Percentiles rank a stretch among this genome's conserved stretches.
These are phyloP conservation scores for Porites lutea DNA, from an alignment of 64 coral and sea anemone genomes.

Conservation along the genomic window DNA sequence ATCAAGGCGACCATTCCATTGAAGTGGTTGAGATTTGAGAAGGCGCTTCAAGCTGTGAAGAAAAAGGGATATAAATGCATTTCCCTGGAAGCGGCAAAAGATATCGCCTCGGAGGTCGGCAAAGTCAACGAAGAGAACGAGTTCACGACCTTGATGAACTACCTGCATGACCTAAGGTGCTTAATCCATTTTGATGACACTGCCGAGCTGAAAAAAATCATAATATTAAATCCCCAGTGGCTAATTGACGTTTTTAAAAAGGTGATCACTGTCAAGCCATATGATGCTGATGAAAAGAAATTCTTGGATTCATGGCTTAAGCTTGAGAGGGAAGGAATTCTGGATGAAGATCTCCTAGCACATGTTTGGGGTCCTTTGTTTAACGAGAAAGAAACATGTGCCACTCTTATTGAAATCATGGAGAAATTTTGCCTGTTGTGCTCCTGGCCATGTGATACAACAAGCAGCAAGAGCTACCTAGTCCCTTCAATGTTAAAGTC, in stretches of 20 bases:
- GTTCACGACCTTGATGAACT: constrained; percentile 3
- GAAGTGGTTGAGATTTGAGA: constrained; percentile 19
- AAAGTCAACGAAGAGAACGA: background rate
- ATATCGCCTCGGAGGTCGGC: background rate
- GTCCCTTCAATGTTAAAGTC: constrained; percentile 50
- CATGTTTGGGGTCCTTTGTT: constrained; percentile 19
- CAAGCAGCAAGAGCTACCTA: background rate
- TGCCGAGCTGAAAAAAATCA: background rate
- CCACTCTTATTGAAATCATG: constrained; percentile 15
- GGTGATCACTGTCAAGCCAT: constrained; percentile 10
- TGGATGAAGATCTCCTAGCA: constrained; percentile 16
- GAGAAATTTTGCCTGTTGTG: constrained; percentile 23
- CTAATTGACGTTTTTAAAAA: constrained; percentile 15
- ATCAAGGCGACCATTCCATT: constrained; percentile 19
- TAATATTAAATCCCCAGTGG: constrained; percentile 21
- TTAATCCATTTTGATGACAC: constrained; percentile 38
- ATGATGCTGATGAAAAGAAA: background rate
- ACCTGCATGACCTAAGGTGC: constrained; percentile 1
- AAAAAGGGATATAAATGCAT: background rate
- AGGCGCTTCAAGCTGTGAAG: background rate
- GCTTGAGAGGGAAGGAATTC: constrained; percentile 8
- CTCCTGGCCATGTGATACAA: background rate
- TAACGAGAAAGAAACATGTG: background rate
- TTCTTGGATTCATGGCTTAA: background rate
- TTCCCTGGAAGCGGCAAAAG: background rate